Evolutionary conservation across 2,888 invertebrate genomes (phyloP).

Genomic region (Eupithecia subumbrata): DNA sequence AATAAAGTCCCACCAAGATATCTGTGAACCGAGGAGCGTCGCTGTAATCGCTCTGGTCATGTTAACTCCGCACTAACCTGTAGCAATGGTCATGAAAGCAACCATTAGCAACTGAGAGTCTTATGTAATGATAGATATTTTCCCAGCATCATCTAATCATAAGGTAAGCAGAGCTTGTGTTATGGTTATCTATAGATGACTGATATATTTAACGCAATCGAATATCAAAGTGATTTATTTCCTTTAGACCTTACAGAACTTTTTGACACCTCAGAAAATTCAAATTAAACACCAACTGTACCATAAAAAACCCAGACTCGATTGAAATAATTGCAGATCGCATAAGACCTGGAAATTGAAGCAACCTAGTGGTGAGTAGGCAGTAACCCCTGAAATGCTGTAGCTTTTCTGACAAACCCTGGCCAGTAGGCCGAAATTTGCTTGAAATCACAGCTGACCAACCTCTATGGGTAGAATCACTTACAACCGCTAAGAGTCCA

Average conservation of each 20-base stretch:
- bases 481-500: too few species aligned
- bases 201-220: neutral
- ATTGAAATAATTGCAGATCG: neutral
- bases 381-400: too few species aligned
- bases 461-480: too few species aligned
- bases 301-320: too few species aligned
- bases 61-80: neutral
- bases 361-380: neutral
- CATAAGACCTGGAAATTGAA: neutral
- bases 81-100: neutral
- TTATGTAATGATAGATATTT: neutral
- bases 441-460: too few species aligned
- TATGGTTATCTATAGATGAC: neutral
- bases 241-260: too few species aligned
- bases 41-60: neutral
- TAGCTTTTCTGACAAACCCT: too few species aligned
- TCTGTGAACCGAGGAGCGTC: neutral
- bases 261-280: too few species aligned
- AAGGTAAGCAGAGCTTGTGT: too few species aligned
- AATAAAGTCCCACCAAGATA: neutral
- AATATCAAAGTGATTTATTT: too few species aligned
- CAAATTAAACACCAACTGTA: neutral
- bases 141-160: too few species aligned
- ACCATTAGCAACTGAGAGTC: neutral
- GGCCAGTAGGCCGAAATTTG: too few species aligned